Evolutionary conservation across 2,113 vertebrate species (phyloP).

Genomic region (Rhea pennata): DNA sequence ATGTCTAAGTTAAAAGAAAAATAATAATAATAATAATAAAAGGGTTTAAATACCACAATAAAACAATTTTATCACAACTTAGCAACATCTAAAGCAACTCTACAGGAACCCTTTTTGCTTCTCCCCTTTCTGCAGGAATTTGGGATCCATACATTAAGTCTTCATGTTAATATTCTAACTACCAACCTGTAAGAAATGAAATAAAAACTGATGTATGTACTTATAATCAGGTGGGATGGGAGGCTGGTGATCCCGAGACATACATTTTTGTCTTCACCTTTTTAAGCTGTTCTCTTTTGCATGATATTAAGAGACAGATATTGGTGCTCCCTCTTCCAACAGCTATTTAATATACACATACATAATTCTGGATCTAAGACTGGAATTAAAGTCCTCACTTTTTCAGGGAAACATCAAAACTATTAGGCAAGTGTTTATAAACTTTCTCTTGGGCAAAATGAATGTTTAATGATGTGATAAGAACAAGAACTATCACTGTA

Average conservation of each 20-base stretch:
- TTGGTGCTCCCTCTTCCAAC: neutral
- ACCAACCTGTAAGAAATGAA: neutral
- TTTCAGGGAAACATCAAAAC: neutral
- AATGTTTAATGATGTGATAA: neutral
- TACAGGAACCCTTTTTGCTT: neutral
- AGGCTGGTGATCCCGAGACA: neutral
- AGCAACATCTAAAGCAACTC: neutral
- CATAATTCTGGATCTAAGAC: neutral
- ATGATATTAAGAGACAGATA: neutral
- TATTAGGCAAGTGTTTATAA: neutral
- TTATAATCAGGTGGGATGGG: neutral
- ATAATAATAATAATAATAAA: neutral
- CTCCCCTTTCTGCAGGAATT: conserved; percentile 3
- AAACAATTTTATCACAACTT: neutral
- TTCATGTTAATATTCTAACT: neutral
- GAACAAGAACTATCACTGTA: accelerated
- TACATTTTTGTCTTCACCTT: neutral
- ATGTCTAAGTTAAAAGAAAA: neutral
- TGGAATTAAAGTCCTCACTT: neutral
- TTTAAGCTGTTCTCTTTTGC: neutral
- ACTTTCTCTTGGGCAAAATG: neutral
- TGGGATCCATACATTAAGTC: neutral
- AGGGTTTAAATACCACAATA: neutral
- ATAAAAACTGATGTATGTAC: neutral
- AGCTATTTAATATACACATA: neutral